Evolutionary conservation across 92 coral and sea anemone species (phyloP), one percentile per base, ranked within the genome.

Genomic region (Hydrozoanthus gracilis): DNA sequence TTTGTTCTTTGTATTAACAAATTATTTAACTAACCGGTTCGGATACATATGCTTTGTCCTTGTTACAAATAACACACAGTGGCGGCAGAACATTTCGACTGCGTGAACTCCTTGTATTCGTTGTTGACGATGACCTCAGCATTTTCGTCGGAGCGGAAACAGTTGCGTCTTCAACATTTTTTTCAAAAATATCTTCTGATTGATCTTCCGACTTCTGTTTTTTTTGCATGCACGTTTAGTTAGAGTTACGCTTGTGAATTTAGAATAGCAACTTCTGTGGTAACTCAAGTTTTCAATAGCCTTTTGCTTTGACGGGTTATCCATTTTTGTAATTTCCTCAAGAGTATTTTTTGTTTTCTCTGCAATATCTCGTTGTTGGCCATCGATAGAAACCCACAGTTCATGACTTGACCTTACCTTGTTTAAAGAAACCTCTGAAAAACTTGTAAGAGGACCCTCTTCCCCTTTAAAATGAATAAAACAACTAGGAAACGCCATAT

Each of bases 41-140:
- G 66, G 90, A 86, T 67, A 90, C 52, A 67, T 78, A 90, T 54
- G 90, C 51, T 76, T 89, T 89, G 60, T 90, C 85, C 78, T 87
- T 44, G 64, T 90, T 87, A 71, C 90, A 86, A 82, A 90, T 87
- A 12, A 90, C 58, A 72, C 90, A 90, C 46, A 86, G 51, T 68
- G 92, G 90, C 46, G 92, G 90, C 82, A 90, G 82, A 68, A 86
- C 86, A 77, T 77, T 79, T 82, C 71, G 90, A 86, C 48, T 86
- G 16, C 82, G 69, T 46, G 87, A 82, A 17, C 64, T 90, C 76
- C 39, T 64, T 47, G 83, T 20, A 52, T 52, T 86, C 60, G 51
- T 58, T 60, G 77, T 75, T 12, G 70, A 69, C 27, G 71, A 76
- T 72, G 92, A 89, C 79, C 90, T 87, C 54, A 77, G 77, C 78